Base-by-base conservation (phyloP, 2,888 invertebrate genomes). In the Heliothis peltigera region DNA sequence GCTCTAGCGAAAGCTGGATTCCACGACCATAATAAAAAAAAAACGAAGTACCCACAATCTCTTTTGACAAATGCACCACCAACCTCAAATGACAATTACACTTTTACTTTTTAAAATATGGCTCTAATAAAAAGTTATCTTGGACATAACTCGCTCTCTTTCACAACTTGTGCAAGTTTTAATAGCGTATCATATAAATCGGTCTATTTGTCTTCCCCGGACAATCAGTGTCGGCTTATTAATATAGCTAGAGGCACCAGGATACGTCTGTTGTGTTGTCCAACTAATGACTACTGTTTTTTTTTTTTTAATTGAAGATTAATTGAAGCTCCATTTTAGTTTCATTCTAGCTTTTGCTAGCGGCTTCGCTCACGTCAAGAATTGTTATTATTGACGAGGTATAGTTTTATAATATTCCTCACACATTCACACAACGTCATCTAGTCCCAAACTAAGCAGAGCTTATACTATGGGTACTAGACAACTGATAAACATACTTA, bases 121-220 rank as follows among this genome's bases (percentile, higher is more conserved):
- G 46, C 44, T 66, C 32, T 1, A 59, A 68, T 71, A 49, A 65
- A 70, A 66, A 58, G 22, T 42, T 6, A 63, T 48, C 22, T 39
- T 39, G 15, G 15, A 39, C 15, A 51, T 4, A 19, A 8, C 46
- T 47, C 71, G 69, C 74, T 68, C 4, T 52, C 22, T 18, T 64
- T 57, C 8, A 52, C 53, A 49, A 47, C 70, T 75, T 62, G 44
- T 15, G 64, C 74, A 19, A 46, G 59, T 80, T 84, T 82, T 86
- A 85, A 87, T 85, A 80, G 81, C 79, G 78, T 82, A 80, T 77
- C 84, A 85, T 81, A 88, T 83, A 82, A 87, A 88, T 87, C 79
- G 81, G 80, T 82, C 80, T 84, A 87, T 88, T 87, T 86, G 85
- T 88, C 84, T 84, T 84, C 62, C 83, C 79, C 81, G 73, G 67